These are phyloP conservation scores for Forficula auricularia DNA, from an alignment of 1,140 invertebrate species.

Conservation along the genomic window DNA sequence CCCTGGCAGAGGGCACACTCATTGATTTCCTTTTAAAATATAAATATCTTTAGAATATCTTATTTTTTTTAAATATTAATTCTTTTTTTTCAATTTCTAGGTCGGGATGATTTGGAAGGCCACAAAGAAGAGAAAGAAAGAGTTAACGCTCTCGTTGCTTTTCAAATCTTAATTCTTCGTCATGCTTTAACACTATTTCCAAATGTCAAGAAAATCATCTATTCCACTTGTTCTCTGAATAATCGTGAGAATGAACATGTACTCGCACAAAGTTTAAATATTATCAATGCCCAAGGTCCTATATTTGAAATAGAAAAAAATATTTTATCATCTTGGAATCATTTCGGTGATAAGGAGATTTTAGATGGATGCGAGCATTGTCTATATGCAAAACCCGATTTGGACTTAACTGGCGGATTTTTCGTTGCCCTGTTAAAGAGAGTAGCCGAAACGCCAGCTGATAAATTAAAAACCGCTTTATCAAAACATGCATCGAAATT, in stretches of 20 bases:
- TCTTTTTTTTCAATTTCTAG: too few relatives aligned
- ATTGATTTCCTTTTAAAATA: too few relatives aligned
- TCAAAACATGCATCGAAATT: conserved; percentile 7
- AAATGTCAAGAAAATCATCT: conserved; percentile 66
- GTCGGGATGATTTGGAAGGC: too few relatives aligned
- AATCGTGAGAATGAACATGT: conserved; percentile 87
- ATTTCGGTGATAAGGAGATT: too few relatives aligned
- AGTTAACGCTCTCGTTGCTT: conserved; percentile 52
- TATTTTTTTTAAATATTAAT: too few relatives aligned
- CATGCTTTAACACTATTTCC: conserved; percentile 72
- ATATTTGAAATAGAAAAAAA: too few relatives aligned
- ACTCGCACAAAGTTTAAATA: conserved; percentile 31
- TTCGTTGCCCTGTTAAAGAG: conserved; percentile 80
- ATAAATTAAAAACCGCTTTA: too few relatives aligned
- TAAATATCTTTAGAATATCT: too few relatives aligned
- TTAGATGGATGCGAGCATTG: conserved; percentile 31
- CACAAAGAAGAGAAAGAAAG: too few relatives aligned
- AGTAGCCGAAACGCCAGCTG: conserved; percentile 17
- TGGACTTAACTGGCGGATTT: conserved; percentile 78
- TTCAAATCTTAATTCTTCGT: conserved; percentile 70
- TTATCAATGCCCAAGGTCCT: not conserved
- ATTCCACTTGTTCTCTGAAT: conserved; percentile 86
- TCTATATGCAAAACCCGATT: conserved; percentile 52
- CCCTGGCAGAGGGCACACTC: too few relatives aligned
- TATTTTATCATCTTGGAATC: too few relatives aligned